phyloP scores from a whole-genome alignment of 2,113 vertebrate genomes.

The Caloenas nicobarica region DNA sequence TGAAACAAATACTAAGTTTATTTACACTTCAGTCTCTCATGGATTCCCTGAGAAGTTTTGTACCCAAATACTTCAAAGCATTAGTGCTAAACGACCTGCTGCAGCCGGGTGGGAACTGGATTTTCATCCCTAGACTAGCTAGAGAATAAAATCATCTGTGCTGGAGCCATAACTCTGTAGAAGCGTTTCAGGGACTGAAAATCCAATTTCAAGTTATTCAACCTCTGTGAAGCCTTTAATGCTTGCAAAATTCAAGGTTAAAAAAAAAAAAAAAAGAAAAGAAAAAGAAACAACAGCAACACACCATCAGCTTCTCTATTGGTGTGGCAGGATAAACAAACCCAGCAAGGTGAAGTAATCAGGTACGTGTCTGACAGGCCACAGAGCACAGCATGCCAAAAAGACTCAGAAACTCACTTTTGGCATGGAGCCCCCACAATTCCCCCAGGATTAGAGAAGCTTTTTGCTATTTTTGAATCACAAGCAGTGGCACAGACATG shows the following conservation, averaged over 20 bases:
- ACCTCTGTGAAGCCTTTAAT: neutral
- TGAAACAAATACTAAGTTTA: neutral
- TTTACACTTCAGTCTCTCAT: neutral
- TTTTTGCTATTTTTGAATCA: neutral
- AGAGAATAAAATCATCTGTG: neutral
- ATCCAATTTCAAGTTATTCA: slow-evolving; percentile 24
- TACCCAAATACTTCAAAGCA: neutral
- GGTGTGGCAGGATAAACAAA: neutral
- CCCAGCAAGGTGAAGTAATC: neutral
- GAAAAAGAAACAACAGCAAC: neutral
- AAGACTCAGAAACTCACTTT: neutral
- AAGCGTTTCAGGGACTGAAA: neutral
- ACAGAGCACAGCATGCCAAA: neutral
- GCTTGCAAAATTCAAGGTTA: neutral
- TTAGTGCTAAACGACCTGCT: neutral
- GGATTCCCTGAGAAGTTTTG: neutral
- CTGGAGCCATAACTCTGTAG: neutral
- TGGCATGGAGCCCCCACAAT: neutral
- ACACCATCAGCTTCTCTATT: neutral
- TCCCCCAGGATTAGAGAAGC: neutral
- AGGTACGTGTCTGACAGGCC: neutral
- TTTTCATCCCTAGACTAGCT: neutral
- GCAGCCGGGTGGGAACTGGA: neutral
- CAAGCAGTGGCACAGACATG: neutral
- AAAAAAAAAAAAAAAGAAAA: too few species aligned